Evolutionary conservation across 2,888 invertebrate genomes (phyloP), one percentile per base, ranked within the genome.

Genomic region (Tetragonula carbonaria): DNA sequence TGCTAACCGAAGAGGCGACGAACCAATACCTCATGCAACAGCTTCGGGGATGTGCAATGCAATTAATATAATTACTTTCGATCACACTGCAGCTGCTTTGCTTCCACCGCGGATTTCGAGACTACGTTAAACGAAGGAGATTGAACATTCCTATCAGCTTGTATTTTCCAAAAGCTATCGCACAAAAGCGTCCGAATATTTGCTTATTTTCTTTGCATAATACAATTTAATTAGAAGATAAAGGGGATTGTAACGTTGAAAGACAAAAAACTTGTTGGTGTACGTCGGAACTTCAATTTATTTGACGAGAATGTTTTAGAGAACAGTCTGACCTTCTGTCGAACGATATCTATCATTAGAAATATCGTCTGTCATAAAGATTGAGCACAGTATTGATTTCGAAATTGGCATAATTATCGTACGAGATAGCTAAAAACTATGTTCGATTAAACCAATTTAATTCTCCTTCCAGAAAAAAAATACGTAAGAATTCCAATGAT

Each of bases 61-160:
- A 93, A 93, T 93, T 93, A 92, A 93, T 93, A 92, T 93, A 93
- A 93, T 93, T 92, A 92, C 92, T 91, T 92, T 91, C 92, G 84
- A 85, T 93, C 92, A 90, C 88, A 87, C 82, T 63, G 79, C 87
- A 72, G 33, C 45, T 23, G 74, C 33, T 23, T 53, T 50, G 70
- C 68, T 71, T 72, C 81, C 53, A 55, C 68, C 45, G 68, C 53
- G 55, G 74, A 70, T 82, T 81, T 78, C 80, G 78, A 75, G 65
- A 57, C 78, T 62, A 28, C 50, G 51, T 28, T 18, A 78, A 57
- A 53, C 53, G 55, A 74, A 80, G 63, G 63, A 85, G 73, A 78
- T 85, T 70, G 55, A 21, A 57, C 21, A 6, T n/a, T 57, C 57
- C n/a, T 57, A 14, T 14, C n/a, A n/a, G 4, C 14, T n/a, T n/a